Evolutionary conservation across 2,888 invertebrate species (phyloP).

Genomic region (Oscheius sp.): DNA sequence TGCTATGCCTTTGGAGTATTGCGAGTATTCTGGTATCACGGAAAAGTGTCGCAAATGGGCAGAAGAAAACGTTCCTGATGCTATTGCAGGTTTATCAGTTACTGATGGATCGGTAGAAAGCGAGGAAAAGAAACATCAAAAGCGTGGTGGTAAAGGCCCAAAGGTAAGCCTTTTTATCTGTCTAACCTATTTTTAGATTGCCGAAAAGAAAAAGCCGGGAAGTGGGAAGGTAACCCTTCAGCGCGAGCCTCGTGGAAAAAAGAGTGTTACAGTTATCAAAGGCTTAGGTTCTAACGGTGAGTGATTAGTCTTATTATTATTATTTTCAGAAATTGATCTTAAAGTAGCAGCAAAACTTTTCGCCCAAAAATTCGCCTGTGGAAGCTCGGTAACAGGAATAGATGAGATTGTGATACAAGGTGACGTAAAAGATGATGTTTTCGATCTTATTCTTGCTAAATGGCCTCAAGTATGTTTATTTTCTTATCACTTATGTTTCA

Average conservation of each 20-base stretch:
- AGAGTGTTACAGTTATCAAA: slow-evolving; percentile 96
- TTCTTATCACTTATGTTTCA: no score
- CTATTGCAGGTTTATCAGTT: slow-evolving; percentile 41
- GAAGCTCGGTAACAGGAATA: slow-evolving; percentile 92
- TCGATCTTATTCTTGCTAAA: slow-evolving; percentile 96
- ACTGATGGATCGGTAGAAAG: slow-evolving; percentile 28
- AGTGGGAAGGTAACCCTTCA: slow-evolving; percentile 76
- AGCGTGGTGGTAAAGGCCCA: slow-evolving; percentile 90
- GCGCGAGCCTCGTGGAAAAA: slow-evolving; percentile 87
- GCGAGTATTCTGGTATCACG: slow-evolving; percentile 96
- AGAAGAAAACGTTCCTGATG: slow-evolving; percentile 85
- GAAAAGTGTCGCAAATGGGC: slow-evolving; percentile 93
- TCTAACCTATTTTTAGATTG: neutral
- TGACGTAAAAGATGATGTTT: slow-evolving; percentile 93
- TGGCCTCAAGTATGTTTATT: slow-evolving; percentile 78
- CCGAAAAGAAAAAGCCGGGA: slow-evolving; percentile 78
- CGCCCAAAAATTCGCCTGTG: slow-evolving; percentile 96
- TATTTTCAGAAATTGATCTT: slow-evolving; percentile 85
- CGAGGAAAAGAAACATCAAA: slow-evolving; percentile 79
- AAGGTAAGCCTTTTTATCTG: slow-evolving; percentile 69
- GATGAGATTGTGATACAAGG: slow-evolving; percentile 97
- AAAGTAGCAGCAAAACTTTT: slow-evolving; percentile 98
- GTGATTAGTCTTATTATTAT: slow-evolving; percentile 1
- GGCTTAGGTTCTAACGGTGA: slow-evolving; percentile 92
- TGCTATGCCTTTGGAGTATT: slow-evolving; percentile 79